These are phyloP conservation scores for Apoda limacodes DNA, from an alignment of 2,888 invertebrate genomes.

Conservation along the genomic window DNA sequence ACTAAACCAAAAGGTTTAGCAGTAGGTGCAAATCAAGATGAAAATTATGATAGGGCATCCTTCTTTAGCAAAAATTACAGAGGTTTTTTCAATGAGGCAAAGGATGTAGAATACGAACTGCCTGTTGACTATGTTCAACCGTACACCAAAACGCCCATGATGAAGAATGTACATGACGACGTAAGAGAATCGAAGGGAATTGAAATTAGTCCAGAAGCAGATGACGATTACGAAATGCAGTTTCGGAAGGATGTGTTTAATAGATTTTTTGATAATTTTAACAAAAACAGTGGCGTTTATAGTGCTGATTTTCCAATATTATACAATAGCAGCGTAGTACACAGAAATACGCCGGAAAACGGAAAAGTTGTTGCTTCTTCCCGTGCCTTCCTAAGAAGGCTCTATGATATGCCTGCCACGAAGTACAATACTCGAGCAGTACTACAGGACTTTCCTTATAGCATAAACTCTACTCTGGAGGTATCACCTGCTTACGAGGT, in stretches of 20 bases:
- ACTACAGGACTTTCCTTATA: slow-evolving; percentile 32
- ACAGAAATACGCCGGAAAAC: slow-evolving; percentile 24
- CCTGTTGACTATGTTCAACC: slow-evolving; percentile 17
- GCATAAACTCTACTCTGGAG: slow-evolving; percentile 41
- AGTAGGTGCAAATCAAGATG: slow-evolving; percentile 23
- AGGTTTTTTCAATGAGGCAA: slow-evolving; percentile 39
- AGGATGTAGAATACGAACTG: slow-evolving; percentile 16
- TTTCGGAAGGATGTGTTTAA: slow-evolving; percentile 42
- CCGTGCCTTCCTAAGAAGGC: slow-evolving; percentile 37
- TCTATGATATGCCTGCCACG: slow-evolving; percentile 24
- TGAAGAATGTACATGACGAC: too few species aligned
- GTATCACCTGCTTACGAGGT: slow-evolving; percentile 54
- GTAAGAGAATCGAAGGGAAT: background rate
- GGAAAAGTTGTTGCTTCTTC: slow-evolving; percentile 33
- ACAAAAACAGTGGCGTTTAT: slow-evolving; percentile 45
- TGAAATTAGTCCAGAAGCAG: too few species aligned
- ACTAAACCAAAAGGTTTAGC: slow-evolving; percentile 21
- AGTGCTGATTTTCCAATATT: slow-evolving; percentile 48
- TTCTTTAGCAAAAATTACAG: slow-evolving; percentile 47
- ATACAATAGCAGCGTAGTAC: slow-evolving; percentile 48
- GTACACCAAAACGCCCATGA: too few species aligned
- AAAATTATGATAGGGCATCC: slow-evolving; percentile 33
- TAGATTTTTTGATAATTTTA: slow-evolving; percentile 50
- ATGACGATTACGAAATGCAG: slow-evolving; percentile 41
- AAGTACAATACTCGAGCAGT: slow-evolving; percentile 4